Percentiles rank a stretch among this genome's conserved stretches.
These are phyloP conservation scores for Ciona savignyi DNA, from an alignment of 23 tunicate genomes.

Conservation along the genomic window DNA sequence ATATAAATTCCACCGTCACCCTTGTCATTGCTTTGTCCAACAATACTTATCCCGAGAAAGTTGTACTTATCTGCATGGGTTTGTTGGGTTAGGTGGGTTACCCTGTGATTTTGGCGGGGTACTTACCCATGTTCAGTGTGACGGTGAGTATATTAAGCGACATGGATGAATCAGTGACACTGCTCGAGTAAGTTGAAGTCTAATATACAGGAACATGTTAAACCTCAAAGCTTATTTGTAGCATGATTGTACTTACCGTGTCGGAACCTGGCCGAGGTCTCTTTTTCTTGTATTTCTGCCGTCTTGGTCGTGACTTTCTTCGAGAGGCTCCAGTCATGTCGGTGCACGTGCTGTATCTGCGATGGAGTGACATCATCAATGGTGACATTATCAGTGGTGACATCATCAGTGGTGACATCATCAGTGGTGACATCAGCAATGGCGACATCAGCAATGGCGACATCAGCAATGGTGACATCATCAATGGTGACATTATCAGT, in stretches of 20 bases:
- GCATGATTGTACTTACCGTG: constrained; percentile 50
- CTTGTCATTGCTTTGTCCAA: constrained; percentile 89
- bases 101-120: too few species aligned
- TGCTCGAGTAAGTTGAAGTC: constrained; percentile 86
- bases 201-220: constrained; percentile 13
- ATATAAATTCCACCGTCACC: constrained; percentile 98
- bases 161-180: constrained; percentile 91
- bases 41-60: constrained; percentile 89
- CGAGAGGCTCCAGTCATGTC: constrained; percentile 70
- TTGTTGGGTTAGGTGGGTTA: too few species aligned
- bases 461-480: too few species aligned
- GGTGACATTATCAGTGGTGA: neutral
- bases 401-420: too few species aligned
- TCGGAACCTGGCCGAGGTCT: constrained; percentile 69
- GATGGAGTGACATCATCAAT: neutral
- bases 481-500: too few species aligned
- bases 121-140: constrained; percentile 83
- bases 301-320: constrained; percentile 14
- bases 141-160: constrained; percentile 73
- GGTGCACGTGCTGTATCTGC: constrained; percentile 62
- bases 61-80: constrained; percentile 72
- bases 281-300: constrained; percentile 46
- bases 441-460: too few species aligned
- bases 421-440: too few species aligned
- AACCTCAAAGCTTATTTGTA: neutral